These are phyloP conservation scores for Acrocephalus arundinaceus DNA, from an alignment of 2,113 vertebrate species.

Conservation along the genomic window DNA sequence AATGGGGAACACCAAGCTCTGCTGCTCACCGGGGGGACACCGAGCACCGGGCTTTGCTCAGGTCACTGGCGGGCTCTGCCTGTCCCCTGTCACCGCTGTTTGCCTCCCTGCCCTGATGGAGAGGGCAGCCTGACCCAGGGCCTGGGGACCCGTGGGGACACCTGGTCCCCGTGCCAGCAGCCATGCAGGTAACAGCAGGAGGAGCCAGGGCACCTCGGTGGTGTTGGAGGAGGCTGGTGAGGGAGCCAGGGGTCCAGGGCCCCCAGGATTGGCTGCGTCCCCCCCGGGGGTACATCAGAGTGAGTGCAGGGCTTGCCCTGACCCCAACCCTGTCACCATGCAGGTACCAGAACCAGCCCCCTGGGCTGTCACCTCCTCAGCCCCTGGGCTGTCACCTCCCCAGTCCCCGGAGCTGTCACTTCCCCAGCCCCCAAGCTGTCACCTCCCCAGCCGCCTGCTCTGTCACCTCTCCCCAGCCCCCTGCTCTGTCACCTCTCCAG, in stretches of 20 bases:
- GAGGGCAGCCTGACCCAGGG: slow-evolving; percentile 59
- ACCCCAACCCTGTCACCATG: rapidly evolving
- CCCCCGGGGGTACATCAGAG: rapidly evolving
- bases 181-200: slow-evolving; percentile 13
- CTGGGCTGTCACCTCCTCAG: background rate
- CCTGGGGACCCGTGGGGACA: background rate
- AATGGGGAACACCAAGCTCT: slow-evolving; percentile 68
- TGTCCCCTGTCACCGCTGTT: background rate
- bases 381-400: no score
- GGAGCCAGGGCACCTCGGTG: background rate
- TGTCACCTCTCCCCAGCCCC: background rate
- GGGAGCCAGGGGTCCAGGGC: background rate
- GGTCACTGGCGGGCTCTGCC: background rate
- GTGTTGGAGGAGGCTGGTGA: background rate
- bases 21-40: slow-evolving; percentile 45
- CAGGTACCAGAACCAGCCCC: background rate
- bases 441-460: background rate
- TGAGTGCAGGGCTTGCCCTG: background rate
- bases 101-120: background rate
- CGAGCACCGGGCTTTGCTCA: background rate
- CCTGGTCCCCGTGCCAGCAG: background rate
- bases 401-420: no score
- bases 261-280: background rate
- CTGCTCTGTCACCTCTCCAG: background rate
- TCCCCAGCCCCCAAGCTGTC: background rate